phyloP scores from a whole-genome alignment of 1,140 invertebrate genomes.

The Asbolus verrucosus region DNA sequence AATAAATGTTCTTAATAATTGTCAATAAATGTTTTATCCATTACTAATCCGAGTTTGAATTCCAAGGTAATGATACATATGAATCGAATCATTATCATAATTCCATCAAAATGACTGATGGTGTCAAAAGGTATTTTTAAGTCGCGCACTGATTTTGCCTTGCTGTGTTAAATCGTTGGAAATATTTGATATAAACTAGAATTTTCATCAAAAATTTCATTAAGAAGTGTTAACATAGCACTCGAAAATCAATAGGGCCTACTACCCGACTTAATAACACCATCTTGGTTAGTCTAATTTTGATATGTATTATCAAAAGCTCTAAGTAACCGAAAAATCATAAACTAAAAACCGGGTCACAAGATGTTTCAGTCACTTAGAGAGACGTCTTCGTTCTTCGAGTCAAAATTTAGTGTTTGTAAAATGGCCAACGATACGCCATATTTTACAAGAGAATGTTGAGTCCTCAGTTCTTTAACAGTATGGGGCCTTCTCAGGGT shows the following conservation, averaged over 20 bases:
- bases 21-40: constrained; percentile 40
- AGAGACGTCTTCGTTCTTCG: constrained; percentile 22
- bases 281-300: constrained; percentile 30
- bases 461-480: constrained; percentile 47
- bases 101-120: constrained; percentile 1
- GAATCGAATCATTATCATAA: constrained; percentile 7
- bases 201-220: constrained; percentile 43
- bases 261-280: constrained; percentile 49
- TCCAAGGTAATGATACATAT: constrained; percentile 44
- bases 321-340: constrained; percentile 34
- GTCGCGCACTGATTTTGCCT: constrained; percentile 46
- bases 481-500: constrained; percentile 53
- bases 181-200: constrained; percentile 18
- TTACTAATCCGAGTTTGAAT: constrained; percentile 35
- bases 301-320: constrained; percentile 31
- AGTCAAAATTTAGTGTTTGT: constrained; percentile 23
- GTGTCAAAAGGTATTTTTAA: constrained; percentile 42
- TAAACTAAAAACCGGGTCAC: constrained; percentile 42
- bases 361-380: constrained; percentile 41
- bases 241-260: constrained; percentile 54
- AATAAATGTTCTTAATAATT: constrained; percentile 45
- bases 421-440: constrained; percentile 37
- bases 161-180: constrained; percentile 4
- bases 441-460: constrained; percentile 49
- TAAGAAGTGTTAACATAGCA: not conserved